A percentile compares a stretch with the other conserved stretches of the same genome.
These are phyloP conservation scores for Pangasius larnaudii DNA, from an alignment of 2,797 vertebrate genomes.

Conservation along the genomic window DNA sequence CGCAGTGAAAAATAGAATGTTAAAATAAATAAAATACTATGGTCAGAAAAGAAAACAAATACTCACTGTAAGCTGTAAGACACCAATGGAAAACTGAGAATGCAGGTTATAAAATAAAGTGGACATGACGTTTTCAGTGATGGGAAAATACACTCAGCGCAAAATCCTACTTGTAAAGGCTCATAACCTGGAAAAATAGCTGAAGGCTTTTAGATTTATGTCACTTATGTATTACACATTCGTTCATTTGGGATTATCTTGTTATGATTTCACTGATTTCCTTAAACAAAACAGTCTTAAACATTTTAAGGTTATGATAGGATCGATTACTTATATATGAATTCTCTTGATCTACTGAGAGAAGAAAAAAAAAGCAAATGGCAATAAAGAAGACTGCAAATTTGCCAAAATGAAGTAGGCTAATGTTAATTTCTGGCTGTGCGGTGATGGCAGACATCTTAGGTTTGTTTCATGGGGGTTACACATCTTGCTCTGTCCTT, in stretches of 20 bases:
- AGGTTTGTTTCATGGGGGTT: not conserved
- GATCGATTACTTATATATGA: not conserved
- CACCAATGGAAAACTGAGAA: slow-evolving; percentile 33
- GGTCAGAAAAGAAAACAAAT: slow-evolving; percentile 49
- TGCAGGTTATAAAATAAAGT: slow-evolving; percentile 44
- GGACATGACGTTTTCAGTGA: slow-evolving; percentile 45
- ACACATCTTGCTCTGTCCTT: not conserved
- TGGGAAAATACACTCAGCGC: slow-evolving; percentile 33
- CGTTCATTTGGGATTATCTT: slow-evolving; percentile 18
- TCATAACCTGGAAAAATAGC: slow-evolving; percentile 10
- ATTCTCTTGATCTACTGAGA: not conserved
- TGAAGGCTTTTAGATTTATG: slow-evolving; percentile 10
- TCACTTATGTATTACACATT: not conserved
- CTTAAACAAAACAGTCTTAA: not conserved
- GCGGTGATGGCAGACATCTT: not conserved
- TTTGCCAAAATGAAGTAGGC: not conserved
- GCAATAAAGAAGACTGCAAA: not conserved
- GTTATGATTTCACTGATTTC: not conserved
- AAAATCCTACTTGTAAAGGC: slow-evolving; percentile 24
- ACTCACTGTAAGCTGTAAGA: slow-evolving; percentile 5
- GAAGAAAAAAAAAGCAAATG: not conserved
- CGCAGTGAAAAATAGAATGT: slow-evolving; percentile 40
- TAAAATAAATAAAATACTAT: slow-evolving; percentile 49
- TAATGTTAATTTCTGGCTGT: not conserved
- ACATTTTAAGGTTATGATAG: not conserved